phyloP scores from a whole-genome alignment of 2,888 invertebrate species.

The Psylliodes chrysocephalus region DNA sequence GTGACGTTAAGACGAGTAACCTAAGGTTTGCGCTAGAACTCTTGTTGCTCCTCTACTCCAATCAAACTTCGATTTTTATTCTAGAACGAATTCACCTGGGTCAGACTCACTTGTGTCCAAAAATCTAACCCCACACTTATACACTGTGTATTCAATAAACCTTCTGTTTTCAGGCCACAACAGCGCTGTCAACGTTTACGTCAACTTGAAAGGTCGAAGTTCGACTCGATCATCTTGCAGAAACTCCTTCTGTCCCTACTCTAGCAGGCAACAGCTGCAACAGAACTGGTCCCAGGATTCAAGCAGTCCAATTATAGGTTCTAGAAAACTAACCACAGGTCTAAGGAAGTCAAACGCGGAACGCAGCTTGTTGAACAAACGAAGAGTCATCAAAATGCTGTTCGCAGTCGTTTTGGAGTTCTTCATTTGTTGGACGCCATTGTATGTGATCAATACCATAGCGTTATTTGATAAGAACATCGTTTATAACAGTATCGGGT shows the following conservation, averaged over 20 bases:
- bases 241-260: constrained; percentile 53
- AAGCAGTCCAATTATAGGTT: constrained; percentile 43
- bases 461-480: constrained; percentile 66
- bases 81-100: no score
- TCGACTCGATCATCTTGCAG: constrained; percentile 58
- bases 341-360: constrained; percentile 65
- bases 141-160: no score
- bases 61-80: no score
- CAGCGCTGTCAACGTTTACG: constrained; percentile 64
- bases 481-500: constrained; percentile 65
- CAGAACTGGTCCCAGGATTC: constrained; percentile 58
- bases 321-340: constrained; percentile 52
- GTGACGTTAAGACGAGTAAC: no score
- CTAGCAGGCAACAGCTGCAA: constrained; percentile 56
- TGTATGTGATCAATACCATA: constrained; percentile 71
- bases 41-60: no score
- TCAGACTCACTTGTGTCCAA: no score
- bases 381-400: constrained; percentile 72
- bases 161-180: constrained; percentile 54
- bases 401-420: constrained; percentile 76
- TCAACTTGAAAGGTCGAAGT: constrained; percentile 62
- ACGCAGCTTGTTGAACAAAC: constrained; percentile 65
- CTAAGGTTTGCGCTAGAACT: no score
- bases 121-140: no score
- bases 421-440: constrained; percentile 77